Evolutionary conservation across 1,140 invertebrate species (phyloP), one percentile per base, ranked within the genome.

Genomic region (Drosophila santomea): DNA sequence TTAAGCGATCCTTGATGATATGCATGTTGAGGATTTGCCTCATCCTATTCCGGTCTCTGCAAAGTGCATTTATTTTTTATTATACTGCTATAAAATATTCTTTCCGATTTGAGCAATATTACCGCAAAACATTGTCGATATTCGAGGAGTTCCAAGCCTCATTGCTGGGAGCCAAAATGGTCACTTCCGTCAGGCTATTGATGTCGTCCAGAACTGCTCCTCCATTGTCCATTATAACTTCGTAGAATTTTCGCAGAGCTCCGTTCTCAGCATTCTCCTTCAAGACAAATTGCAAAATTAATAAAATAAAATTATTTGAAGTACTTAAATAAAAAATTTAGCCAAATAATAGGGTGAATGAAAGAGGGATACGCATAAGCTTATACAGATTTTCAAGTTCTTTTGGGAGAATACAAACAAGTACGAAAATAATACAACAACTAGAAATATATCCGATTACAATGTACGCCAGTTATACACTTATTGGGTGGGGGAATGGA

Each of bases 151-250:
- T 95, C 94, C 96, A 96, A 1, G 97, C 97, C 59, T 96, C 95
- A 91, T 98, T 98, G 75, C 96, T 97, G 0, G 97, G 97, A 1
- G 97, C 97, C 91, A 98, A 97, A 20, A 98, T 93, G 1, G 97
- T 98, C 5, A 97, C 94, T 47, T 97, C 95, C 32, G 94, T 94
- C 50, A 95, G 94, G 41, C 94, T 93, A 44, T 94, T 95, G n/a
- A 97, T 94, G 43, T 94, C 94, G 60, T 94, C 94, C 89, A 97
- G 93, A 77, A 98, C 96, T 47, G 96, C 95, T 38, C 95, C 94
- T 8, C 95, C 96, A 64, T 95, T 93, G 79, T 97, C 95, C 84
- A 95, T 94, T 57, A 97, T 96, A 25, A 95, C 95, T 83, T 96
- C 95, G 91, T 96, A 96, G 92, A 97, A 97, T 86, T 96, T 96